Conservation (phyloP, 1,140 invertebrate species). For the Wiebesia pumilae region DNA sequence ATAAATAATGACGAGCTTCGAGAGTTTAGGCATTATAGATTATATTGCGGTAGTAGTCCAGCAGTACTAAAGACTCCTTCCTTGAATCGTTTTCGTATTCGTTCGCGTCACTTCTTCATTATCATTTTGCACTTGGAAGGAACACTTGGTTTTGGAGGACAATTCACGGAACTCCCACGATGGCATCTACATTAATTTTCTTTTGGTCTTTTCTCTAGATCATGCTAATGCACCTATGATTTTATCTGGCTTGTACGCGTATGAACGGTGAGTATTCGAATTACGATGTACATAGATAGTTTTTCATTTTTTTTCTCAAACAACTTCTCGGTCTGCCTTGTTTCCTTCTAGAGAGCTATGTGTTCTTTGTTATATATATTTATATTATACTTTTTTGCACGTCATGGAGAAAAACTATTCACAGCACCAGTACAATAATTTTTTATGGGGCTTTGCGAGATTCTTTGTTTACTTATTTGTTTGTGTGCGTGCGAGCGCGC, state of each 20-base stretch:
- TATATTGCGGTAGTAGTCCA: constrained; percentile 30
- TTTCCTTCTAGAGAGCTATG: not conserved
- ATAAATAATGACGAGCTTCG: constrained; percentile 43
- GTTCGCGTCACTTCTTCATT: not conserved
- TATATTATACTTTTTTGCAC: not conserved
- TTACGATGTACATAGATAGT: not conserved
- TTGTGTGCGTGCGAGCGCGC: not conserved
- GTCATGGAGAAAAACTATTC: not conserved
- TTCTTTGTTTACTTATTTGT: too few relatives aligned
- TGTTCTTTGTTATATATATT: not conserved
- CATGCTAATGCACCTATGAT: not conserved
- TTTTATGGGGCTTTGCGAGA: not conserved
- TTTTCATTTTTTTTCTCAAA: not conserved
- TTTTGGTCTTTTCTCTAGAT: not conserved
- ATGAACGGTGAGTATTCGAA: not conserved
- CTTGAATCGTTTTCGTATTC: not conserved
- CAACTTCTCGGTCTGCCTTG: not conserved
- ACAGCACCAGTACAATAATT: not conserved
- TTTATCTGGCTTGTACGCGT: not conserved
- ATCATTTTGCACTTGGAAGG: constrained; percentile 29
- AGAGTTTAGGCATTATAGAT: constrained; percentile 40
- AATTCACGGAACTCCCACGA: constrained; percentile 36
- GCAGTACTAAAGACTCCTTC: constrained; percentile 47
- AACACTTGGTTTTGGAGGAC: constrained; percentile 30
- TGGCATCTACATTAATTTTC: not conserved